Conservation (phyloP, 2,113 vertebrate species). For the Pteropus alecto region DNA sequence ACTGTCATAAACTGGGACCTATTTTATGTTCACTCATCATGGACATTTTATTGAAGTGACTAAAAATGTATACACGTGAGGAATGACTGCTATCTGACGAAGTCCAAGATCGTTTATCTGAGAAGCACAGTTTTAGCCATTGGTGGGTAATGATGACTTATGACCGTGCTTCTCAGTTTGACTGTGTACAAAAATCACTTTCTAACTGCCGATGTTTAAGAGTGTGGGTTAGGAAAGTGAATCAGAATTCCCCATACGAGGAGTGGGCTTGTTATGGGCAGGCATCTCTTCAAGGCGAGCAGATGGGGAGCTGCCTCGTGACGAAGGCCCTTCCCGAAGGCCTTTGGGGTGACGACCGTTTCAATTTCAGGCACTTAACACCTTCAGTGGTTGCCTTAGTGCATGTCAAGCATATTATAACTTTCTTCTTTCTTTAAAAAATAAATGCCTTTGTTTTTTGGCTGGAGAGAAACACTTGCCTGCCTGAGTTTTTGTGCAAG, state of each 20-base stretch:
- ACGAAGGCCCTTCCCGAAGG: neutral
- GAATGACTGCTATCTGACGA: neutral
- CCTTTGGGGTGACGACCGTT: neutral
- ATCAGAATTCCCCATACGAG: neutral
- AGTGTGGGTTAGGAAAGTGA: neutral
- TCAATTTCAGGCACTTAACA: neutral
- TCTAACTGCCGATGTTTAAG: neutral
- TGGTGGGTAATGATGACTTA: neutral
- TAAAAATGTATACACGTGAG: neutral
- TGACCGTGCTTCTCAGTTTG: neutral
- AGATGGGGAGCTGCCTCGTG: neutral
- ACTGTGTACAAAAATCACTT: neutral
- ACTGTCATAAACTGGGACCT: neutral
- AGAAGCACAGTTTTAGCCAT: neutral
- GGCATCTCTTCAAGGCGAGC: neutral
- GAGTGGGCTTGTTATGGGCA: neutral
- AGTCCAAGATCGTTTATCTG: neutral
- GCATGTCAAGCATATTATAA: neutral
- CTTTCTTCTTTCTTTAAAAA: neutral
- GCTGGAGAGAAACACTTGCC: neutral
- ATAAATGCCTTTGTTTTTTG: neutral
- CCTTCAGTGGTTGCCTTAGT: neutral
- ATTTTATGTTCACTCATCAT: neutral
- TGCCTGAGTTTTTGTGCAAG: neutral
- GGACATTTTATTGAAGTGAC: neutral